Evolutionary conservation across 2,888 invertebrate genomes (phyloP).

Genomic region (Tenthredo mesomela): DNA sequence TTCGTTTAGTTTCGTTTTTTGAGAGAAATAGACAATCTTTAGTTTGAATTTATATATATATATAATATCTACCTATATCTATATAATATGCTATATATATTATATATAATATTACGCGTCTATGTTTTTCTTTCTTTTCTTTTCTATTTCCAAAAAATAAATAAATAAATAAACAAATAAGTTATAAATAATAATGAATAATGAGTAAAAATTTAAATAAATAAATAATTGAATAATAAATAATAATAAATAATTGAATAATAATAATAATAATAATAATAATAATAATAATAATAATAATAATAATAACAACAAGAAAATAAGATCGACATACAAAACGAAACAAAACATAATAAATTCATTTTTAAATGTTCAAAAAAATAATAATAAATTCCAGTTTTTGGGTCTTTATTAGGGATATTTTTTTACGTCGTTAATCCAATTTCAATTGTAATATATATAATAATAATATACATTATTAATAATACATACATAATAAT

Average conservation of each 20-base stretch:
- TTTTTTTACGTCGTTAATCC: constrained; percentile 49
- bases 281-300: neutral
- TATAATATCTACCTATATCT: constrained; percentile 62
- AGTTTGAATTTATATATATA: constrained; percentile 70
- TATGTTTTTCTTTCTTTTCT: neutral
- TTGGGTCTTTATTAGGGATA: constrained; percentile 1
- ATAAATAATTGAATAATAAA: neutral
- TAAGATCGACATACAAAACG: neutral
- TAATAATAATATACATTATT: constrained; percentile 53
- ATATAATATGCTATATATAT: constrained; percentile 39
- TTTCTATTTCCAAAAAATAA: neutral
- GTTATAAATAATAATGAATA: neutral
- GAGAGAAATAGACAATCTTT: constrained; percentile 59
- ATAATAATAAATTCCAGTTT: constrained; percentile 68
- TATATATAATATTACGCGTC: neutral
- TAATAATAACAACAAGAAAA: neutral
- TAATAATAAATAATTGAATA: neutral
- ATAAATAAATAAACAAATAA: neutral
- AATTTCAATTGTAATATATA: constrained; percentile 65
- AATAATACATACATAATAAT: neutral
- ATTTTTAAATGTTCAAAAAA: neutral
- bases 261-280: no score
- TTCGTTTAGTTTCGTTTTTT: neutral
- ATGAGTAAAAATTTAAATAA: no score
- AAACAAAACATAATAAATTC: neutral